Conservation (phyloP, 1,140 invertebrate species). For the Diorhabda carinulata region DNA sequence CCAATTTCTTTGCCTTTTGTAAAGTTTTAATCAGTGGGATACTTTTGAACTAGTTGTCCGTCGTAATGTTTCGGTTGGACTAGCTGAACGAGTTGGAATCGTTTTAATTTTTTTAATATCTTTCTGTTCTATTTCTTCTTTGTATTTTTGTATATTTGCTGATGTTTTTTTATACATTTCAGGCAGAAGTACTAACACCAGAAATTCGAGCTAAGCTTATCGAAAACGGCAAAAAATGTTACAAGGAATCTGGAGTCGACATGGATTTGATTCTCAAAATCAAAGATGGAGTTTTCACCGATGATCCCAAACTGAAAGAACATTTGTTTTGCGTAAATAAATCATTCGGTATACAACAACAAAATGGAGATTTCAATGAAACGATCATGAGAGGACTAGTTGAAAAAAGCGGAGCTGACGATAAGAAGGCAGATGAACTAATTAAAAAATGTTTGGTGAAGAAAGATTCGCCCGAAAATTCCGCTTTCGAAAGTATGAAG, state of each 20-base stretch:
- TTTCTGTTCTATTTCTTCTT: no score
- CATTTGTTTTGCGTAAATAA: slow-evolving; percentile 50
- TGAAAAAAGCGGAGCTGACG: slow-evolving; percentile 44
- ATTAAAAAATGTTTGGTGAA: slow-evolving; percentile 27
- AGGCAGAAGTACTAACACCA: slow-evolving; percentile 40
- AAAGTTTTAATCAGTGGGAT: no score
- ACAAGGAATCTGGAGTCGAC: slow-evolving; percentile 44
- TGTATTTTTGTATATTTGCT: no score
- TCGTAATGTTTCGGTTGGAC: no score
- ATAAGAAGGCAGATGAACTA: slow-evolving; percentile 19
- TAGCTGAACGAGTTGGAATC: no score
- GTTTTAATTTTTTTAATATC: no score
- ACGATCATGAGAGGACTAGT: slow-evolving; percentile 46
- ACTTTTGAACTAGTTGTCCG: no score
- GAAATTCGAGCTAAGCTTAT: slow-evolving; percentile 53
- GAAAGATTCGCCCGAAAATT: slow-evolving; percentile 27
- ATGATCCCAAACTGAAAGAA: slow-evolving; percentile 49
- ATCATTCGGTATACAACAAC: slow-evolving; percentile 46
- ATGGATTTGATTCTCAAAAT: slow-evolving; percentile 44
- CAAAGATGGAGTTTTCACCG: slow-evolving; percentile 44
- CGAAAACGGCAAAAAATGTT: slow-evolving; percentile 49
- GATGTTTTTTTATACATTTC: no score
- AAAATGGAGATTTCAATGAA: slow-evolving; percentile 45
- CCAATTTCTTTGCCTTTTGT: no score
- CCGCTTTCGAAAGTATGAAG: slow-evolving; percentile 25